Base-by-base conservation (phyloP, 2,113 vertebrate genomes). In the Ivindomyrus marchei region DNA sequence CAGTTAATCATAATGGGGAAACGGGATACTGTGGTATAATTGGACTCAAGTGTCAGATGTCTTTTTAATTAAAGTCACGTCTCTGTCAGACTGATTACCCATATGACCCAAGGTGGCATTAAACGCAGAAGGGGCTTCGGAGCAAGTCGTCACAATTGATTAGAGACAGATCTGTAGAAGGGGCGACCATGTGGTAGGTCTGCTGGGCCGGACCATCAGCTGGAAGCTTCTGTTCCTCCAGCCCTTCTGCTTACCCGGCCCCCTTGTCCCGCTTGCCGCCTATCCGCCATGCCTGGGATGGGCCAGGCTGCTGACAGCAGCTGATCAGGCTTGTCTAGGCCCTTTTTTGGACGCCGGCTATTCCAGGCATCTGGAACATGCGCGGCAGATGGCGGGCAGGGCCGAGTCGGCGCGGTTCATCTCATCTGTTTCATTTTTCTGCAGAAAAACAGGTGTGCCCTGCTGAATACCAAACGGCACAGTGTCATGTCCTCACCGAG, bases 351-450 rank as follows among this genome's bases (percentile, higher is more conserved):
- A 13, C 1, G n/a, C 17, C 39, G n/a, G 42, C 86, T 66, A 87
- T 47, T 84, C 53, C 66, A 89, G 92, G 89, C 90, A 92, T 91
- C 80, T 90, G 66, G 87, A 89, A 85, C 56, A 90, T 62, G 85
- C 52, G 85, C 45, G 53, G 50, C 39, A 88, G 89, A 86, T 85
- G 39, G 49, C 15, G 15, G 24, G 53, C 87, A 36, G 42, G 46
- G 31, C 45, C 1, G 2, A 45, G 17, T 24, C 27, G 53, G 31
- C 31, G 3, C 21, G 53, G 46, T 10, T 27, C 19, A 42, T 46
- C 31, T 80, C 24, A 84, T 50, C 66, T 84, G 88, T 45, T 56
- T 9, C 31, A 77, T 50, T 24, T 83, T 85, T 47, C 45, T 47
- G 45, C 66, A 5, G 85, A 53, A 53, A 87, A 87, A 53, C 85